Percentiles rank a stretch among this genome's conserved stretches.
Evolutionary conservation across 2,113 vertebrate species (phyloP).

Genomic region (Forbesichthys papilliferus): DNA sequence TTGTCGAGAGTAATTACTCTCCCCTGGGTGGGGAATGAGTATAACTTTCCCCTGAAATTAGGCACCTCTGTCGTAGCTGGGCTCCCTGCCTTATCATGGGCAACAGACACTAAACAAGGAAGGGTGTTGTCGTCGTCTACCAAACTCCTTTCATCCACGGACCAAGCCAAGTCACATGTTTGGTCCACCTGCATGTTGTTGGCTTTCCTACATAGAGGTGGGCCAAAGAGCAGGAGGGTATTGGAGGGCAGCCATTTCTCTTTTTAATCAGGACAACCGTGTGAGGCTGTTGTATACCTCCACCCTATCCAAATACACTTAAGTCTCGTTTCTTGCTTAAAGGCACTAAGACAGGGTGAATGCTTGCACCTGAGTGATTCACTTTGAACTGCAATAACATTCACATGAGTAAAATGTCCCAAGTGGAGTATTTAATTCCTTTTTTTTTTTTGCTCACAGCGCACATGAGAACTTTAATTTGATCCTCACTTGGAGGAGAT

Average conservation of each 20-base stretch:
- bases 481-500: conserved; percentile 14
- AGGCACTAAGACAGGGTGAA: not conserved
- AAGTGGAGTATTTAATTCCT: conserved; percentile 1
- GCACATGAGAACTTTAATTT: conserved; percentile 20
- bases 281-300: too few relatives aligned
- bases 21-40: conserved; percentile 24
- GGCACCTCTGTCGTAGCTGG: conserved; percentile 16
- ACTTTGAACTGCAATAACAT: too few relatives aligned
- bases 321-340: too few relatives aligned
- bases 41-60: conserved; percentile 31
- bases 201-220: too few relatives aligned
- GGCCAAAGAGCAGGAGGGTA: too few relatives aligned
- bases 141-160: conserved; percentile 26
- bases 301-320: too few relatives aligned
- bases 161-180: conserved; percentile 5
- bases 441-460: conserved; percentile 1
- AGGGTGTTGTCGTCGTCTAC: conserved; percentile 16
- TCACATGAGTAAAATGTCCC: not conserved
- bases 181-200: not conserved
- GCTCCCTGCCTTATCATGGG: conserved; percentile 50
- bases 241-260: too few relatives aligned
- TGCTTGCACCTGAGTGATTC: not conserved
- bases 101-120: conserved; percentile 33
- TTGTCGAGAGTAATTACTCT: conserved; percentile 55
- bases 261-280: too few relatives aligned